Evolutionary conservation across 2,888 invertebrate genomes (phyloP).

Genomic region (Hylaea fasciaria): DNA sequence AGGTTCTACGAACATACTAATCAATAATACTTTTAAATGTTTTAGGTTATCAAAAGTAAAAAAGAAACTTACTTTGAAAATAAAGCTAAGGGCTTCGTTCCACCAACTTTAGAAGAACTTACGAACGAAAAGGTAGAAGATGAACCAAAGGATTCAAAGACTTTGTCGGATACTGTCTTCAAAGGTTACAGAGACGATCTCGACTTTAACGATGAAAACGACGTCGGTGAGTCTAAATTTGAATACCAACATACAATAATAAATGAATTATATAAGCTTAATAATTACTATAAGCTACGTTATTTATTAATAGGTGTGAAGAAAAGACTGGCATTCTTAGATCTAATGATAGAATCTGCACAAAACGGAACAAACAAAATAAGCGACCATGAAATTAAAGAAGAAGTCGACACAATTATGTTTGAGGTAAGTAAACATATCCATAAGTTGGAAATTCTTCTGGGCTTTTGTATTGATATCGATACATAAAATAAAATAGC

Average conservation of each 20-base stretch:
- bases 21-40: neutral
- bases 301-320: constrained; percentile 85
- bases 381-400: constrained; percentile 92
- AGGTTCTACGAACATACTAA: neutral
- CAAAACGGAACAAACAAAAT: constrained; percentile 89
- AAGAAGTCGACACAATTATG: constrained; percentile 95
- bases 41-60: constrained; percentile 85
- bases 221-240: constrained; percentile 83
- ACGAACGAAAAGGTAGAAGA: constrained; percentile 63
- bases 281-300: too few species aligned
- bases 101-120: constrained; percentile 71
- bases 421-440: constrained; percentile 88
- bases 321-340: constrained; percentile 93
- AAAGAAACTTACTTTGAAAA: constrained; percentile 84
- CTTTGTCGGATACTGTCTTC: constrained; percentile 82
- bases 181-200: constrained; percentile 91
- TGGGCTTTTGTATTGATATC: too few species aligned
- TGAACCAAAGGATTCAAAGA: constrained; percentile 60
- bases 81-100: constrained; percentile 74
- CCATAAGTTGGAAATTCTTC: too few species aligned
- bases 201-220: constrained; percentile 92
- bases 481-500: too few species aligned
- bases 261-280: neutral
- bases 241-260: neutral
- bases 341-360: constrained; percentile 93